Base-by-base conservation (phyloP, 2,888 invertebrate genomes). In the Dicroscelio sp. region DNA sequence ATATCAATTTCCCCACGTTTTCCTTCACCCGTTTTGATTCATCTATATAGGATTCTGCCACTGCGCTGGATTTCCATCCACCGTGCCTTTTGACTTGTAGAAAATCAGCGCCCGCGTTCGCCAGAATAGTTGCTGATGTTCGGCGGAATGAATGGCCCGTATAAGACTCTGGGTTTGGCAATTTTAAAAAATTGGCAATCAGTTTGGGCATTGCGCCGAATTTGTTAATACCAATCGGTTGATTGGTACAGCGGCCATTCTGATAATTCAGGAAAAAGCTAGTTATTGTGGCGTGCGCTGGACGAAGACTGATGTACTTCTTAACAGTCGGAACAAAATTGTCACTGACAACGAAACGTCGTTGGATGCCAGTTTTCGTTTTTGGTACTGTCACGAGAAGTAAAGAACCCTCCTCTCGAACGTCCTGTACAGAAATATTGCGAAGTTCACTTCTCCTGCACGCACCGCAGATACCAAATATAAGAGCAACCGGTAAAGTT, bases 101-200 rank as follows among this genome's bases (percentile, higher is more conserved):
- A 14, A 79, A 78, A 48, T 86, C 86, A 25, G 86, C 86, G 8
- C 86, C 86, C 31, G 78, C 78, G 38, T 86, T 78, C 4, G 78
- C 43, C 8, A 86, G 65, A 4, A 86, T 30, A 20, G 86, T 79
- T 20, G 73, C 86, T 38, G 71, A 84, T 31, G 84, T 65, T 43
- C 75, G 17, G 1, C 65, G 63, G n/a, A 84, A 84, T 23, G 73
- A 63, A 52, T 84, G 65, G 2, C 73, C 31, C 48, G 73, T 73
- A 20, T 73, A 73, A 1, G 25, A 27, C 23, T 52, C 73, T 33
- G 84, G 48, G 52, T 84, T 63, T 20, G 71, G 71, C n/a, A 73
- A 60, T 23, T 63, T 60, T 12, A 84, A 58, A 65, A 75, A 84
- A n/a, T 25, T 10, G 5, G 79, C 86, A n/a, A 86, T 79, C 25